A percentile compares a stretch with the other conserved stretches of the same genome.
Conservation (phyloP, 2,888 invertebrate genomes). For the Noctua pronuba region DNA sequence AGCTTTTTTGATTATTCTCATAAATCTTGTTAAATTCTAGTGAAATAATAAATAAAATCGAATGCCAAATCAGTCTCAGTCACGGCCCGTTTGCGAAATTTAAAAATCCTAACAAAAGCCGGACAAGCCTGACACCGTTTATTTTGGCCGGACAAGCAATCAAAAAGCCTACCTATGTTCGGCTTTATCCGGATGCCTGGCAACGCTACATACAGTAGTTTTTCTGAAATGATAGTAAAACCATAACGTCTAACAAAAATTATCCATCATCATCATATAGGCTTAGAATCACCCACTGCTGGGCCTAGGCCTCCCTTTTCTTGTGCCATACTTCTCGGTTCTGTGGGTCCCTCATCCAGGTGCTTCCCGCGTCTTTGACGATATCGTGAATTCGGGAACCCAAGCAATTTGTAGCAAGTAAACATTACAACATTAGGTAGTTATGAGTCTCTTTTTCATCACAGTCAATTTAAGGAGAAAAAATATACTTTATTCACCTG, state of each 20-base stretch:
- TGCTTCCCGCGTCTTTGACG: neutral
- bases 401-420: neutral
- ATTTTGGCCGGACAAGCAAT: too few species aligned
- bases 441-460: neutral
- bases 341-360: neutral
- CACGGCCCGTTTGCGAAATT: too few species aligned
- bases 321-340: neutral
- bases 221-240: neutral
- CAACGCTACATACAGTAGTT: neutral
- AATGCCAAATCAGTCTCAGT: too few species aligned
- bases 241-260: neutral
- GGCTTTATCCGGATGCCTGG: too few species aligned
- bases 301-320: neutral
- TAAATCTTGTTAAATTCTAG: too few species aligned
- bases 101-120: too few species aligned
- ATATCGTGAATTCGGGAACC: neutral
- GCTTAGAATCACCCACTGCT: neutral
- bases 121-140: too few species aligned
- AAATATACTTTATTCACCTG: neutral
- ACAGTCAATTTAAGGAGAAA: rapidly evolving
- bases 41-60: too few species aligned
- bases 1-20: too few species aligned
- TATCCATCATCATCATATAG: neutral
- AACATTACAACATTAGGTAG: neutral
- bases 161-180: too few species aligned